Conservation (phyloP, 2,113 vertebrate genomes). For the Sula dactylatra region DNA sequence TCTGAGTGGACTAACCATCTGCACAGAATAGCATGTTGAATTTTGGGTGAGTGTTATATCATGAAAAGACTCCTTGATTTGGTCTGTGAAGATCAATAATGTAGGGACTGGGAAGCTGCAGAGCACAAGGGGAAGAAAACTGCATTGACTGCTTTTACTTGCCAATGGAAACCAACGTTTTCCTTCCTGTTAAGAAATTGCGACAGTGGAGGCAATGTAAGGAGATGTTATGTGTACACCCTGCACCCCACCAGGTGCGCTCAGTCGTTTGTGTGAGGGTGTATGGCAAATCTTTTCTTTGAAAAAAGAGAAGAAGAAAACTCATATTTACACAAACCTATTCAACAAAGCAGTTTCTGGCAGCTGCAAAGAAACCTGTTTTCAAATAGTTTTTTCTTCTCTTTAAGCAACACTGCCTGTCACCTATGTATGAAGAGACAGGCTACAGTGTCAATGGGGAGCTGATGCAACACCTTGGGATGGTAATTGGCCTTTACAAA, state of each 20-base stretch:
- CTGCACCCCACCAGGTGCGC: not conserved
- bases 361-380: not conserved
- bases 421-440: not conserved
- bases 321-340: not conserved
- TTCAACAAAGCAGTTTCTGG: not conserved
- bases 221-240: not conserved
- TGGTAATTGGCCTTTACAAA: not conserved
- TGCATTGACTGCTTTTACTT: not conserved
- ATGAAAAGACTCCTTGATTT: not conserved
- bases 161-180: not conserved
- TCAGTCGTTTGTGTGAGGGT: not conserved
- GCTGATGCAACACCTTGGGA: not conserved
- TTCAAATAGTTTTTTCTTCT: not conserved
- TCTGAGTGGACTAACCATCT: not conserved
- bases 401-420: not conserved
- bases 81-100: not conserved
- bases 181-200: not conserved
- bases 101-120: not conserved
- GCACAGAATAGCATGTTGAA: not conserved
- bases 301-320: not conserved
- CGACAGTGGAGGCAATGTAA: not conserved
- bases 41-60: not conserved
- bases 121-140: not conserved
- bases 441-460: not conserved
- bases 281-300: not conserved